Percentiles rank a stretch among this genome's conserved stretches.
Conservation (phyloP, 2,113 vertebrate species). For the Peromyscus maniculatus region DNA sequence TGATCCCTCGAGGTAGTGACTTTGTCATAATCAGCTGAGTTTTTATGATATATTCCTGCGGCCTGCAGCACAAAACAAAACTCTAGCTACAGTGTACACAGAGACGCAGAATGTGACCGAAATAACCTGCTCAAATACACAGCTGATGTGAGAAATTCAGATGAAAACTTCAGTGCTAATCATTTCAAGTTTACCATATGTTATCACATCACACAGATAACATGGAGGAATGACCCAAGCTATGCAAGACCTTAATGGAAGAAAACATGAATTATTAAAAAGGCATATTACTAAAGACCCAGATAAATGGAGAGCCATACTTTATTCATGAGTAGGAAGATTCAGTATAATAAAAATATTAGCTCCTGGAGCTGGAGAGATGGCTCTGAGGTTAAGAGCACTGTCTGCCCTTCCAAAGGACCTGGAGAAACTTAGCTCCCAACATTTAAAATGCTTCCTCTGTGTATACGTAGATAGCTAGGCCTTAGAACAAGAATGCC, state of each 20-base stretch:
- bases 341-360: neutral
- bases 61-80: neutral
- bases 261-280: constrained; percentile 12
- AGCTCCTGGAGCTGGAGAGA: neutral
- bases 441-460: neutral
- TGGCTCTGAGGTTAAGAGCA: neutral
- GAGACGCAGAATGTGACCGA: neutral
- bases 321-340: constrained; percentile 17
- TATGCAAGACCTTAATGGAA: neutral
- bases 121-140: neutral
- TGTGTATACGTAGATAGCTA: neutral
- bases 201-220: neutral
- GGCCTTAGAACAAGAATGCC: neutral
- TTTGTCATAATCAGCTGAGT: too few relatives aligned
- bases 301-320: constrained; percentile 12
- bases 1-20: too few relatives aligned
- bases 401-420: neutral
- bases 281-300: neutral
- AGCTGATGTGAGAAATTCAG: neutral
- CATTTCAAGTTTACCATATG: neutral
- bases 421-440: neutral
- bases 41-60: too few relatives aligned
- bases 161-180: neutral
- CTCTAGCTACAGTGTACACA: neutral
- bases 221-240: neutral